A percentile compares a stretch with the other conserved stretches of the same genome.
Conservation (phyloP, 2,797 vertebrate genomes). For the Enteromius mattozi region DNA sequence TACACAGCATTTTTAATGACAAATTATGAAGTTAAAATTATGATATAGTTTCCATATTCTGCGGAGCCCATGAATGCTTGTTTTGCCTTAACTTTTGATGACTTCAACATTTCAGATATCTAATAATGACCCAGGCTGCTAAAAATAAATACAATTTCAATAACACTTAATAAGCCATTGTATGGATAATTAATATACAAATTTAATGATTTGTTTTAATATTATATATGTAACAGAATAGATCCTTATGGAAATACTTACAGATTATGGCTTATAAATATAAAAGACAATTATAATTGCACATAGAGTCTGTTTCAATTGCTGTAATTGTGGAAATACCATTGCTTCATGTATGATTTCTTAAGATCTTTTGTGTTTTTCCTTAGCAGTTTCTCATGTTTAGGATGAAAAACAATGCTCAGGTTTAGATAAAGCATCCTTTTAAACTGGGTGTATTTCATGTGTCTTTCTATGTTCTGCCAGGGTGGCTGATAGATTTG, state of each 20-base stretch:
- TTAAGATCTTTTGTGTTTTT: neutral
- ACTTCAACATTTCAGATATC: neutral
- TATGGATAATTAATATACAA: neutral
- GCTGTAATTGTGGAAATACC: neutral
- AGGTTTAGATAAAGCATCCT: neutral
- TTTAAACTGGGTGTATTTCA: neutral
- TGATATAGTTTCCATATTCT: neutral
- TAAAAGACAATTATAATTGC: neutral
- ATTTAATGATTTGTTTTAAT: neutral
- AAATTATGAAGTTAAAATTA: neutral
- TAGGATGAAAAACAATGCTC: neutral
- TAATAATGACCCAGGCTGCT: neutral
- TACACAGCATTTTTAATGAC: neutral
- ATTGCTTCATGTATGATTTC: neutral
- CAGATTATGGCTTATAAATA: neutral
- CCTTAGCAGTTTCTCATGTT: neutral
- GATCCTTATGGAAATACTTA: neutral
- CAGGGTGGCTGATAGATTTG: conserved; percentile 31
- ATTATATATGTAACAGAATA: neutral
- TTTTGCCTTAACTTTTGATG: conserved; percentile 14
- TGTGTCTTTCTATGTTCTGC: conserved; percentile 6
- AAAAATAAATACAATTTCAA: neutral
- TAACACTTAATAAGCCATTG: neutral
- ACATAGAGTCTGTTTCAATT: neutral
- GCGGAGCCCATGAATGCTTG: neutral